Percentiles rank a stretch among this genome's conserved stretches.
Conservation (phyloP, 2,797 vertebrate species). For the Odontamblyopus lacepedii region DNA sequence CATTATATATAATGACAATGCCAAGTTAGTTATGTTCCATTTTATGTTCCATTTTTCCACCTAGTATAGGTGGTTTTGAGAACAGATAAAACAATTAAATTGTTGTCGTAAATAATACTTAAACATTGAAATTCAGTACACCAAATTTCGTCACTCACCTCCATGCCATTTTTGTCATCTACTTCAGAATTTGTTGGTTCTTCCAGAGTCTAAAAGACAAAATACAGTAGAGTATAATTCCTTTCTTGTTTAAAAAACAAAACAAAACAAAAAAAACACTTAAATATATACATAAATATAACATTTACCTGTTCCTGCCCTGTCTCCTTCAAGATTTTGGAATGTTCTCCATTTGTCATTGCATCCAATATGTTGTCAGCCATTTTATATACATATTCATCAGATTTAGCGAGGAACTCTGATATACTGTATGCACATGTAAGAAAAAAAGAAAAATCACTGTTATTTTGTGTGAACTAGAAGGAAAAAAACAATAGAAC, state of each 20-base stretch:
- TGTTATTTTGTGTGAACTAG: constrained; percentile 1
- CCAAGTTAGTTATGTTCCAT: constrained; percentile 39
- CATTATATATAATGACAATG: constrained; percentile 36
- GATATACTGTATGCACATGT: constrained; percentile 74
- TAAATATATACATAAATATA: neutral
- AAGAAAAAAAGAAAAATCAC: neutral
- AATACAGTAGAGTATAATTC: neutral
- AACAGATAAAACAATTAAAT: neutral
- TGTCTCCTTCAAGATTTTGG: constrained; percentile 80
- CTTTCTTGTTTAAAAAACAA: neutral
- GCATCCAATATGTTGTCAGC: constrained; percentile 94
- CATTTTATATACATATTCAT: constrained; percentile 88
- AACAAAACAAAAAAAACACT: neutral
- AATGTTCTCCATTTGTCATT: constrained; percentile 92
- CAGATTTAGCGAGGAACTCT: constrained; percentile 87
- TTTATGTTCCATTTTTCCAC: constrained; percentile 17
- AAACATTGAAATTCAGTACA: constrained; percentile 11
- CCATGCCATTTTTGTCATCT: constrained; percentile 28
- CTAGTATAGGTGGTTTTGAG: constrained; percentile 7
- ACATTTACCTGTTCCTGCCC: constrained; percentile 81
- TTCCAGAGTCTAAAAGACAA: constrained; percentile 35
- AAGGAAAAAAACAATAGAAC: constrained; percentile 7
- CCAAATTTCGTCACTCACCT: constrained; percentile 61
- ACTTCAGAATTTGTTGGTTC: constrained; percentile 31
- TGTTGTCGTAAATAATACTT: constrained; percentile 4